Evolutionary conservation across 2,888 invertebrate species (phyloP), one percentile per base, ranked within the genome.

Genomic region (Tinea semifulvella): DNA sequence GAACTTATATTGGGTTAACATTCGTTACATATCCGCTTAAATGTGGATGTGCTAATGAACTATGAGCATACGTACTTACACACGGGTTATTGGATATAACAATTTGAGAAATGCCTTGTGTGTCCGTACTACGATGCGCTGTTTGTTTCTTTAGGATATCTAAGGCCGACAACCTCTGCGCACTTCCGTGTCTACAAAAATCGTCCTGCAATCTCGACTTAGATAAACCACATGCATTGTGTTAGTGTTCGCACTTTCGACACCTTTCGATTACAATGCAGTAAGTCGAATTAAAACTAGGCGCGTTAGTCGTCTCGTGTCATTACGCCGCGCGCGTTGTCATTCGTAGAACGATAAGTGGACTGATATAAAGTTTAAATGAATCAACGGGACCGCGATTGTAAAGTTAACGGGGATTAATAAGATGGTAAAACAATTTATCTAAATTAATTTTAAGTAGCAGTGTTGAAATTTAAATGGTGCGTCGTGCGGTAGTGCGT

Each of bases 321-420:
- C 36, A 36, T 18, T 36, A 36, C 36, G 18, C 36, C 36, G 36
- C 36, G 36, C 18, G 36, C 36, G 36, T 36, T 36, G 36, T 36
- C 18, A 36, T 18, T 10, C 2, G 18, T 36, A 18, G 18, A 18
- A 18, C 18, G 36, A 36, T 36, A 36, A 18, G 18, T 36, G 36
- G 7, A 36, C 17, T 36, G 36, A 36, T 36, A 36, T 16, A 36
- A 31, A 31, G 31, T 31, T 31, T 7, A 31, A 36, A 7, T 4
- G 4, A 18, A 36, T 36, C 18, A 36, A 16, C 36, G 18, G 36
- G 36, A 36, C 18, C 8, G 18, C 16, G 36, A 36, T 36, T 11
- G 35, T 35, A 14, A 35, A 35, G 13, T 35, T 36, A 36, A 36
- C 36, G 36, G 36, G 36, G 16, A 36, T 18, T 18, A 17, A 16